phyloP scores from a whole-genome alignment of 2,113 vertebrate genomes.

The Zootoca vivipara region DNA sequence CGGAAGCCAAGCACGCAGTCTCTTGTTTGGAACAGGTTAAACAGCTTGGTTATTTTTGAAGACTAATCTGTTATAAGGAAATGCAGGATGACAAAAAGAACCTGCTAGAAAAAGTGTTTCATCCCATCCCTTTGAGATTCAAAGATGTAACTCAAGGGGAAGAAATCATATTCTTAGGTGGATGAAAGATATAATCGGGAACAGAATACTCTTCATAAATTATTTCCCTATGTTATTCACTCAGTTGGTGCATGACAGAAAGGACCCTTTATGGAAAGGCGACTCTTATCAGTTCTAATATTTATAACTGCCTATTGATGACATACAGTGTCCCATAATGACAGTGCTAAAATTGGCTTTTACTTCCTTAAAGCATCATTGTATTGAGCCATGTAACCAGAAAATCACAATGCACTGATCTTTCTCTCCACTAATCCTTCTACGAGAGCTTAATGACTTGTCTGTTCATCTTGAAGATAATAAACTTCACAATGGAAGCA shows the following conservation, averaged over 20 bases:
- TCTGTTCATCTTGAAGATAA: conserved; percentile 77
- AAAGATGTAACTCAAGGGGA: conserved; percentile 21
- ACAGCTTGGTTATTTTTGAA: conserved; percentile 22
- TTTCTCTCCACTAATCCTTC: conserved; percentile 74
- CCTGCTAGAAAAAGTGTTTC: background rate
- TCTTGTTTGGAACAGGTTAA: conserved; percentile 3
- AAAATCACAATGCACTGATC: conserved; percentile 78
- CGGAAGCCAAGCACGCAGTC: background rate
- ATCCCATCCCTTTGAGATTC: background rate
- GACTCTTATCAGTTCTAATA: conserved; percentile 59
- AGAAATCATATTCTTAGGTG: conserved; percentile 22
- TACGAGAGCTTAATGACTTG: conserved; percentile 74
- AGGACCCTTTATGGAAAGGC: conserved; percentile 45
- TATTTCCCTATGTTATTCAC: conserved; percentile 46
- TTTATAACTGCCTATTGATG: conserved; percentile 70
- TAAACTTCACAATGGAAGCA: conserved; percentile 75
- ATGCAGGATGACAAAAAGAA: background rate
- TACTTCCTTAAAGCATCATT: conserved; percentile 74
- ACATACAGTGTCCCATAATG: conserved; percentile 60
- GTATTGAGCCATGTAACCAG: conserved; percentile 78
- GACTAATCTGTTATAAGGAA: background rate
- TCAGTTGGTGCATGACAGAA: conserved; percentile 37
- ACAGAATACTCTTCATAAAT: conserved; percentile 45
- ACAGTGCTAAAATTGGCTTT: conserved; percentile 73
- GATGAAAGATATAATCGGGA: conserved; percentile 46